Base-by-base conservation (phyloP, 2,113 vertebrate genomes). In the Amphiprion ocellaris region DNA sequence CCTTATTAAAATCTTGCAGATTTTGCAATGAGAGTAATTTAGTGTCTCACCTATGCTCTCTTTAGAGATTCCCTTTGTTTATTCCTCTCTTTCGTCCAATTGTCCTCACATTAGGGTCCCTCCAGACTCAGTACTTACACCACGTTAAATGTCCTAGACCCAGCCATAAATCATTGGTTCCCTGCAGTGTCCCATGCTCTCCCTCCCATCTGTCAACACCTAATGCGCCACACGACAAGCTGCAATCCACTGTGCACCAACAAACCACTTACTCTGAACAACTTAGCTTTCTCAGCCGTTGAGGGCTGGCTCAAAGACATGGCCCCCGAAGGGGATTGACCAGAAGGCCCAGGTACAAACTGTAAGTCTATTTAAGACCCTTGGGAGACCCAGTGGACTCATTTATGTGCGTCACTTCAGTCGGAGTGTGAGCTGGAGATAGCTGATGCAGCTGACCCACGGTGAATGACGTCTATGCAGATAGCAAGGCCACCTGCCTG, bases 171-270 rank as follows among this genome's bases (percentile, higher is more conserved):
- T 95, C 94, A 93, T 82, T 80, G 74, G 71, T 84, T 91, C 74
- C 89, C 85, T 74, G 79, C 80, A 65, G 90, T 69, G 54, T 89
- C 82, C 75, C 69, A 39, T 73, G 73, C 84, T 84, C 81, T 91
- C 89, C 77, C 78, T 90, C 86, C 92, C 91, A 93, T 93, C 93
- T 93, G 92, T 94, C 93, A 95, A 85, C 74, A 90, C 81, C 90
- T 92, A 92, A 92, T 86, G 81, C 66, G 63, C 78, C 84, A 63
- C 83, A 79, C 85, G 77, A 89, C 90, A 90, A 87, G 82, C 90
- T 77, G 80, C 87, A 80, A 87, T 91, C 83, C 82, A 86, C 83
- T 89, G 87, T 82, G 83, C 86, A 89, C 81, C 71, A 82, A 67
- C 72, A 81, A 76, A 84, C 69, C 75, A 72, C 86, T 83, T 85